phyloP scores from a whole-genome alignment of 2,888 invertebrate species.

The Sturmia bella region DNA sequence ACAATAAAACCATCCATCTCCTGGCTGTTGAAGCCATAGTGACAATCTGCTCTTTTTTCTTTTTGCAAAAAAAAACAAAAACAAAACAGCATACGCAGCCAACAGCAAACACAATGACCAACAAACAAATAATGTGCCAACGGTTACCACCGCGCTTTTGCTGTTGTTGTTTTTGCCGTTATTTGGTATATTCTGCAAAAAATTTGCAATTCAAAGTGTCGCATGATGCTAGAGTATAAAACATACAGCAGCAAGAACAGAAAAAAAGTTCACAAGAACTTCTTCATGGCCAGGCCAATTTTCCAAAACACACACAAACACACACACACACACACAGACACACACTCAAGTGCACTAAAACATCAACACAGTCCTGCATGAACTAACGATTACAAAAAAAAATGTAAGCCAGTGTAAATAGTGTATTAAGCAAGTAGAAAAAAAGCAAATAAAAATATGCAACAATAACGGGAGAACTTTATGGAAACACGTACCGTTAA shows the following conservation, averaged over 20 bases:
- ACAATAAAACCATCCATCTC: constrained; percentile 38
- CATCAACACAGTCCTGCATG: not conserved
- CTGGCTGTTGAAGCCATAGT: constrained; percentile 23
- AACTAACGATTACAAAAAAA: constrained; percentile 26
- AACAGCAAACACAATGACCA: constrained; percentile 39
- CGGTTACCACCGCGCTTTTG: constrained; percentile 32
- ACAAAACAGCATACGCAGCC: constrained; percentile 18
- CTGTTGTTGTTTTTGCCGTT: constrained; percentile 13
- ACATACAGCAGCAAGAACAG: constrained; percentile 19
- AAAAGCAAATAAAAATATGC: not conserved
- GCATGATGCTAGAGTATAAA: constrained; percentile 51
- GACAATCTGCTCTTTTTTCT: constrained; percentile 43
- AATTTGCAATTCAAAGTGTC: constrained; percentile 65
- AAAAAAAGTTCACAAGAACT: constrained; percentile 14
- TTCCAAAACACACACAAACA: not conserved
- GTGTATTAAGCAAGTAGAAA: constrained; percentile 49
- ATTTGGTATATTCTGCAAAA: constrained; percentile 15
- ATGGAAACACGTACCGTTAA: constrained; percentile 42
- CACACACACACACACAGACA: not conserved
- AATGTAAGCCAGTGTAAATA: constrained; percentile 53
- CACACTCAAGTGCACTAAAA: not conserved
- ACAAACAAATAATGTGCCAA: constrained; percentile 33
- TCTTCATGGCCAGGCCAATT: constrained; percentile 64
- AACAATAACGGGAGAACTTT: constrained; percentile 24
- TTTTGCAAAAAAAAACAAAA: not conserved